Conservation (phyloP, 2,888 invertebrate species). For the Melangyna quadrimaculata region DNA sequence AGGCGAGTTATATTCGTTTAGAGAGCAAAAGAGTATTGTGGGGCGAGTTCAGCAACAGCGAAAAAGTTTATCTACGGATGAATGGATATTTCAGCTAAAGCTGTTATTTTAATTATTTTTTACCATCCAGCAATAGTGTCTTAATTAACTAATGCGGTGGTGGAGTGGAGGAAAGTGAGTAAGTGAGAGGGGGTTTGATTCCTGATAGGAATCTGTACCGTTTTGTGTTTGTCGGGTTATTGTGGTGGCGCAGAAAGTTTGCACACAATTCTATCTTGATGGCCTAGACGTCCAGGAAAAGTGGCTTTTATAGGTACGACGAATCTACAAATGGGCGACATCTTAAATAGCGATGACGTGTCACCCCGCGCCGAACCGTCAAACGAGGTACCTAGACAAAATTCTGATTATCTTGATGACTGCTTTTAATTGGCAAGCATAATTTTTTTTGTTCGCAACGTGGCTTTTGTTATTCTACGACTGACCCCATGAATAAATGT, state of each 20-base stretch:
- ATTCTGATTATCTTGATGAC: constrained; percentile 61
- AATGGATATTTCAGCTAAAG: constrained; percentile 71
- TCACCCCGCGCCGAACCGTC: neutral
- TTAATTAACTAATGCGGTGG: constrained; percentile 69
- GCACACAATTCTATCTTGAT: neutral
- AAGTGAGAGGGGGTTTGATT: neutral
- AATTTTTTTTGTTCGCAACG: neutral
- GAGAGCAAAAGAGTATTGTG: neutral
- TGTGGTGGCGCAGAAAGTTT: constrained; percentile 34
- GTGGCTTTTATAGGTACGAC: constrained; percentile 44
- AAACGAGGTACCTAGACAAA: neutral
- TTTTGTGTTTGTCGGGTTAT: constrained; percentile 15
- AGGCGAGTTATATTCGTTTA: neutral
- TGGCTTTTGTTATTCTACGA: neutral
- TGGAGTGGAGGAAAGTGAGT: neutral
- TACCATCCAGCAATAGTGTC: constrained; percentile 70
- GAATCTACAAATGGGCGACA: constrained; percentile 35
- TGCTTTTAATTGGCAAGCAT: constrained; percentile 53
- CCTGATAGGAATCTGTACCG: constrained; percentile 9
- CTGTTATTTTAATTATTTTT: constrained; percentile 72
- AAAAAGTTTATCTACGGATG: constrained; percentile 70
- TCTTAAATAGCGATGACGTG: neutral
- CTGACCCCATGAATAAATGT: neutral
- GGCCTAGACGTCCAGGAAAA: neutral
- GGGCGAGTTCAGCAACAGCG: constrained; percentile 17